Conservation (phyloP, 2,888 invertebrate genomes). For the Plutella xylostella region DNA sequence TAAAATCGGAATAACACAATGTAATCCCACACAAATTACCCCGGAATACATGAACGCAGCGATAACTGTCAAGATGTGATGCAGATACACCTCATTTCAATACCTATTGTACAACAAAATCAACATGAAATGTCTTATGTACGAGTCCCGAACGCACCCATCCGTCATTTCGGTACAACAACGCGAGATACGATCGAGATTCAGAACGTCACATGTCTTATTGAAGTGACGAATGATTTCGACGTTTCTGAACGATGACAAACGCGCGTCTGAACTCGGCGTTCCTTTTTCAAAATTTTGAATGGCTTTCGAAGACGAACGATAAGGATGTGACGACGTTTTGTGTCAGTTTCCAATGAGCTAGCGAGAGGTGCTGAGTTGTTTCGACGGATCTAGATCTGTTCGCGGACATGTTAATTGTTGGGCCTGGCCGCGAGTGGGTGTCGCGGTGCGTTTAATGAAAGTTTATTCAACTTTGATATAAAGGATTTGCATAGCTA, state of each 20-base stretch:
- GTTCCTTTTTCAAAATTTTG: constrained; percentile 36
- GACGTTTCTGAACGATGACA: constrained; percentile 47
- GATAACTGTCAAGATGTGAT: constrained; percentile 53
- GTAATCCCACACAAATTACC: constrained; percentile 57
- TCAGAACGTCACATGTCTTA: constrained; percentile 45
- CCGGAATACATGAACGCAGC: constrained; percentile 36
- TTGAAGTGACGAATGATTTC: constrained; percentile 47
- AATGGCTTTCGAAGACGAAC: constrained; percentile 29
- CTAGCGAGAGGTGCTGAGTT: constrained; percentile 54
- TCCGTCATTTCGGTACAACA: constrained; percentile 42
- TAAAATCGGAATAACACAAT: constrained; percentile 48
- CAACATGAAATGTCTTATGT: constrained; percentile 40
- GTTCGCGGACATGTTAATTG: constrained; percentile 59
- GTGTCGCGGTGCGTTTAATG: background rate
- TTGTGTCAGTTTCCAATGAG: constrained; percentile 55
- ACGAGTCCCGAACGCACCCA: constrained; percentile 37
- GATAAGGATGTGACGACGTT: constrained; percentile 51
- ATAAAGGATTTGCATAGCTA: background rate
- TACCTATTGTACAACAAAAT: constrained; percentile 48
- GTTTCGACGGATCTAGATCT: constrained; percentile 49
- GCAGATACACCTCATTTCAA: constrained; percentile 59
- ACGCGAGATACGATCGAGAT: constrained; percentile 30
- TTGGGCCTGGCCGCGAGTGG: constrained; percentile 17
- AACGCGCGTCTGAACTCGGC: constrained; percentile 20
- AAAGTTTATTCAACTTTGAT: constrained; percentile 1